Evolutionary conservation across 2,113 vertebrate species (phyloP).

Genomic region (Procavia capensis): DNA sequence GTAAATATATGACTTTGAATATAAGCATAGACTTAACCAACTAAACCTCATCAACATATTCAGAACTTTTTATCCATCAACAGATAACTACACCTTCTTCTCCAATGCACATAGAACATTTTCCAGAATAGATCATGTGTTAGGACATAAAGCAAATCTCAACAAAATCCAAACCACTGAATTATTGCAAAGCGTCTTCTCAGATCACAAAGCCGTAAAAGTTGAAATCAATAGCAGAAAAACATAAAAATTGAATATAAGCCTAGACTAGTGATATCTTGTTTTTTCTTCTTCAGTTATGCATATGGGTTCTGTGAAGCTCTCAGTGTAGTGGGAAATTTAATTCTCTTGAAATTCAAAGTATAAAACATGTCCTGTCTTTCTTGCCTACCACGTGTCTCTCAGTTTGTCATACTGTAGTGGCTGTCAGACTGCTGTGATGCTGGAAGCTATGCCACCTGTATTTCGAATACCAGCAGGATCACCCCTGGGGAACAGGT

Average conservation of each 20-base stretch:
- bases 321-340: constrained; percentile 23
- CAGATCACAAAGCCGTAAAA: too few relatives aligned
- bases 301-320: background rate
- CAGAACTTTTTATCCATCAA: too few relatives aligned
- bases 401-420: too few relatives aligned
- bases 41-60: too few relatives aligned
- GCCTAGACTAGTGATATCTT: background rate
- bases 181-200: too few relatives aligned
- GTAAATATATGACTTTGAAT: background rate
- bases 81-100: too few relatives aligned
- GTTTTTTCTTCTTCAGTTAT: constrained; percentile 1
- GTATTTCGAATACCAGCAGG: background rate
- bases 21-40: background rate
- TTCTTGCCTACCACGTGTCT: background rate
- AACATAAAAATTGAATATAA: background rate
- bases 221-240: too few relatives aligned
- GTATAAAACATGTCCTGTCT: background rate
- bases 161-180: too few relatives aligned
- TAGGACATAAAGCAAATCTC: too few relatives aligned
- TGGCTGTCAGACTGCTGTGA: too few relatives aligned
- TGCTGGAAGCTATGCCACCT: background rate
- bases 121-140: too few relatives aligned
- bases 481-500: background rate
- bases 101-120: too few relatives aligned
- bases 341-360: constrained; percentile 28